Evolutionary conservation across 2,888 invertebrate genomes (phyloP), one percentile per base, ranked within the genome.

Genomic region (Rugalucina vietnamica): DNA sequence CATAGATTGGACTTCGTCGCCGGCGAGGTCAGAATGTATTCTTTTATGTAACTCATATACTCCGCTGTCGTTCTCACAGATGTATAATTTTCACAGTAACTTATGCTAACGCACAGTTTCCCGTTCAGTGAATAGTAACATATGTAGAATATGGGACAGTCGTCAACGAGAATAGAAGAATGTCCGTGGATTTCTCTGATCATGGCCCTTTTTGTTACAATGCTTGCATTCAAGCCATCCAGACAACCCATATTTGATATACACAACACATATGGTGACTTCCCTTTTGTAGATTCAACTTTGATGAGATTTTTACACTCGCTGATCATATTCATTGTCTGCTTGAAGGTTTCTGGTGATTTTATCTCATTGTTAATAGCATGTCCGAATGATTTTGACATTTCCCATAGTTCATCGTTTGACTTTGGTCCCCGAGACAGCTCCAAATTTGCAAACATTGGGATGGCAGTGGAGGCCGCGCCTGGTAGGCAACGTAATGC

Each of bases 121-220:
- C 86, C 82, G 32, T 81, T 84, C 14, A 88, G 60, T 0, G 85
- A 54, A 34, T 83, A 84, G 18, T 78, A 77, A 29, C 80, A 81
- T 2, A 88, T 73, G 73, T 82, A 89, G 49, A 89, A 89, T 21
- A 89, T 75, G 10, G 89, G 89, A 88, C 88, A 88, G 34, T 89
- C 84, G 37, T 89, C 87, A 14, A 85, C 57, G 12, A 86, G 79
- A n/a, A 88, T 82, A 36, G 82, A 86, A 14, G 88, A 88, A 27
- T 82, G 82, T 8, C 86, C 88, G 21, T 84, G 86, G 18, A 88
- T 75, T 18, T 84, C 83, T 14, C 60, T 74, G 34, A 89, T 43
- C 14, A 76, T 75, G 50, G 87, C 77, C 49, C 87, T 50, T 29
- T 77, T 50, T 21, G 76, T 70, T 5, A 87, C 72, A 18, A 86